A percentile compares a stretch with the other conserved stretches of the same genome.
phyloP scores from a whole-genome alignment of 2,113 vertebrate species.

The Zosterops lateralis region DNA sequence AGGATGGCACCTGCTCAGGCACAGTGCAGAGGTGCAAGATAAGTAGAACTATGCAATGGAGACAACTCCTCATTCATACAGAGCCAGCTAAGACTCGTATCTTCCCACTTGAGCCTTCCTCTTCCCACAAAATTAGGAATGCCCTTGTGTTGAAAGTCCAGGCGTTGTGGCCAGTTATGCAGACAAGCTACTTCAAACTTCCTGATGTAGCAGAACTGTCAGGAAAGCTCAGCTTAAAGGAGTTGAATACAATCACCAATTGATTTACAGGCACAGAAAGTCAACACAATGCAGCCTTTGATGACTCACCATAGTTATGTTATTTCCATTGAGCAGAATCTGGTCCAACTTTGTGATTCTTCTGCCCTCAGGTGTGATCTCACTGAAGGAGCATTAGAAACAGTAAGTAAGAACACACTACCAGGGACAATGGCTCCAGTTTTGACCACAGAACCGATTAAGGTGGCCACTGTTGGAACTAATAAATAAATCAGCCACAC shows the following conservation, averaged over 20 bases:
- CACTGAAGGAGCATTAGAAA: conserved; percentile 73
- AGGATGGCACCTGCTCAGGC: not conserved
- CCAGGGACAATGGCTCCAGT: not conserved
- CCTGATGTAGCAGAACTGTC: not conserved
- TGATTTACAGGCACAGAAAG: not conserved
- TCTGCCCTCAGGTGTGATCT: conserved; percentile 94
- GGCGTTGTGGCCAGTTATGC: not conserved
- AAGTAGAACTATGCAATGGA: not conserved
- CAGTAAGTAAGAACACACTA: not conserved
- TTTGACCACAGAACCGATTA: not conserved
- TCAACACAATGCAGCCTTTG: not conserved
- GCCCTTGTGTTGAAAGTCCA: not conserved
- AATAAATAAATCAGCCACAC: not conserved
- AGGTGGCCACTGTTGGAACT: not conserved
- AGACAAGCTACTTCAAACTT: not conserved
- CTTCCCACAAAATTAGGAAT: not conserved
- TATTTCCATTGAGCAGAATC: conserved; percentile 96
- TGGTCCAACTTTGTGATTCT: conserved; percentile 97
- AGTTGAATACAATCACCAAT: not conserved
- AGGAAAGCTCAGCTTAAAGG: not conserved
- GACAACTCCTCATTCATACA: not conserved
- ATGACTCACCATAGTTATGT: conserved; percentile 92
- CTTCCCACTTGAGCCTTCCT: not conserved
- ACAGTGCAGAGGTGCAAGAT: not conserved
- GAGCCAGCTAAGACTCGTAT: not conserved